A percentile compares a stretch with the other conserved stretches of the same genome.
These are phyloP conservation scores for Tretioscincus oriximinensis DNA, from an alignment of 2,113 vertebrate genomes.

Conservation along the genomic window DNA sequence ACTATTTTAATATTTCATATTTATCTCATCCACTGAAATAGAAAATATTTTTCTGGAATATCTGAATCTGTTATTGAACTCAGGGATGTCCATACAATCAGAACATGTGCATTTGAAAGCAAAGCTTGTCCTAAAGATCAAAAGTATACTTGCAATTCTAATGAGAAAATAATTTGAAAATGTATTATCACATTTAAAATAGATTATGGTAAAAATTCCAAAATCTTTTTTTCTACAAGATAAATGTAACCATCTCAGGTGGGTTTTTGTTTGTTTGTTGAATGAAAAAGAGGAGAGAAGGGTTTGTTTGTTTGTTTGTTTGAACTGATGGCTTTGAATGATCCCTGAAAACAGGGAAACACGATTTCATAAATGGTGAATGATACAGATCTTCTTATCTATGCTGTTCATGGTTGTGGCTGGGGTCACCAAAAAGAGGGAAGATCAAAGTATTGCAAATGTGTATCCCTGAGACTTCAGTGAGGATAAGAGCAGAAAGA, in stretches of 20 bases:
- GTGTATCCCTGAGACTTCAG: neutral
- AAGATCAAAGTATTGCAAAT: slow-evolving; percentile 11
- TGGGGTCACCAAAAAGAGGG: neutral
- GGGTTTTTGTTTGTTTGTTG: neutral
- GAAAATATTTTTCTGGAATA: too few relatives aligned
- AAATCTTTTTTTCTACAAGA: neutral
- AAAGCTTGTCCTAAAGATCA: neutral
- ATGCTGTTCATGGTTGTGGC: neutral
- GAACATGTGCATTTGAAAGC: too few relatives aligned
- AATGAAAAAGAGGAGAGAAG: neutral
- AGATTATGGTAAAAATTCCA: neutral
- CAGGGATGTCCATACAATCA: too few relatives aligned
- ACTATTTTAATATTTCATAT: too few relatives aligned
- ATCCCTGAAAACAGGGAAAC: neutral
- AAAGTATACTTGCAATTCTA: neutral
- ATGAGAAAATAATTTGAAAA: neutral
- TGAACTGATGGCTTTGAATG: accelerated
- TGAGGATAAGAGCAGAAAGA: neutral
- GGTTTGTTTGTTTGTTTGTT: too few relatives aligned
- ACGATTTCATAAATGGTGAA: slow-evolving; percentile 13
- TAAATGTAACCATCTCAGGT: neutral
- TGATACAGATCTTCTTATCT: neutral
- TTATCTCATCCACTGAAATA: too few relatives aligned
- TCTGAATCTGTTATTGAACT: too few relatives aligned
- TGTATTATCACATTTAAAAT: neutral